Conservation (phyloP, 2,888 invertebrate genomes). For the Parascotia fuliginaria region DNA sequence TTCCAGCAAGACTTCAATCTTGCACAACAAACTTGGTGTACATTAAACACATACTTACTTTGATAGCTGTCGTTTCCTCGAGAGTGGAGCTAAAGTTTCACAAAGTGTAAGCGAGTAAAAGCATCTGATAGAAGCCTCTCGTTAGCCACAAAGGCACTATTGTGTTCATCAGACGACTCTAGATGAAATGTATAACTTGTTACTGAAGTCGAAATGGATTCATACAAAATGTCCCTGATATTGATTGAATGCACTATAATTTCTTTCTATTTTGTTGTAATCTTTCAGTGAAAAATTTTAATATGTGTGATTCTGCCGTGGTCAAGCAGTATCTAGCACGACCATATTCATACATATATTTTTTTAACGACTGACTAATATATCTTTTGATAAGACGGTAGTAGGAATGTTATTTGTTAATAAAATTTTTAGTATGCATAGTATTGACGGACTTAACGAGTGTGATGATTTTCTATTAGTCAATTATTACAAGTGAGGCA, state of each 20-base stretch:
- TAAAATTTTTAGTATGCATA: too few species aligned
- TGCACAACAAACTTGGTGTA: conserved; percentile 29
- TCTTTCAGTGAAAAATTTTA: too few species aligned
- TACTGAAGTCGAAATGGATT: conserved; percentile 17
- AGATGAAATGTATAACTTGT: conserved; percentile 47
- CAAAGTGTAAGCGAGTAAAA: conserved; percentile 47
- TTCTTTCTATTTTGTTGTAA: not conserved
- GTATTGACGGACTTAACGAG: too few species aligned
- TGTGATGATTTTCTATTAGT: too few species aligned
- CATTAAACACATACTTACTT: conserved; percentile 40
- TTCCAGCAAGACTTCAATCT: not conserved
- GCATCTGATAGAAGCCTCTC: conserved; percentile 50
- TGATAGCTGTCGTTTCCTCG: conserved; percentile 34
- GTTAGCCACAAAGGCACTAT: conserved; percentile 49
- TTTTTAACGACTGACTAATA: too few species aligned
- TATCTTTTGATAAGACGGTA: too few species aligned
- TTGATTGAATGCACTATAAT: not conserved
- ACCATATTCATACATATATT: too few species aligned
- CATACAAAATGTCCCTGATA: conserved; percentile 30
- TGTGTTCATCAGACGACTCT: conserved; percentile 42
- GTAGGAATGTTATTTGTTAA: too few species aligned
- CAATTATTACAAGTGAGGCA: too few species aligned
- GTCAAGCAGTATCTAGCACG: too few species aligned
- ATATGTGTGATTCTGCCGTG: too few species aligned
- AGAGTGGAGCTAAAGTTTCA: conserved; percentile 46